Conservation (phyloP, 2,797 vertebrate genomes). For the Valencia hispanica region DNA sequence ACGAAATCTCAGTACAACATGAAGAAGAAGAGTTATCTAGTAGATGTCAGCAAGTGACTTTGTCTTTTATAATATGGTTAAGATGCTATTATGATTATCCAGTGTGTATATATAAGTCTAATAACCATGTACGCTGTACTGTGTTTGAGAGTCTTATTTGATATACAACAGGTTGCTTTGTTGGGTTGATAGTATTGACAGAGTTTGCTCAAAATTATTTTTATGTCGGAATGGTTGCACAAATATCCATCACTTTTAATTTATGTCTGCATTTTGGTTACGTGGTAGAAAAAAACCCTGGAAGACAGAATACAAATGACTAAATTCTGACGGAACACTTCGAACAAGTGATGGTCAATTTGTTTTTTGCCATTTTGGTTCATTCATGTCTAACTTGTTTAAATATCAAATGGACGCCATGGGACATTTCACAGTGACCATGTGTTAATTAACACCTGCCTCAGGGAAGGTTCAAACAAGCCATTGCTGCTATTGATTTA, state of each 20-base stretch:
- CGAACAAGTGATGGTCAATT: neutral
- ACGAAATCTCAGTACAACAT: neutral
- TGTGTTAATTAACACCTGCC: too few species aligned
- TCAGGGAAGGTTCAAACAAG: neutral
- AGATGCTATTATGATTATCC: neutral
- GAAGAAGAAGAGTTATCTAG: neutral
- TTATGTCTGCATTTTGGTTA: neutral
- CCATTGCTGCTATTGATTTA: neutral
- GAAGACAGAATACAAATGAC: neutral
- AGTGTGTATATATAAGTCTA: neutral
- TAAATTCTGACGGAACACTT: neutral
- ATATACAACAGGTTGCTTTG: neutral
- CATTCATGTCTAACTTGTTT: neutral
- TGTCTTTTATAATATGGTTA: neutral
- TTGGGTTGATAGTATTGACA: neutral
- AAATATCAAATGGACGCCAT: neutral
- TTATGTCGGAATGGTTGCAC: neutral
- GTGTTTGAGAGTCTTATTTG: neutral
- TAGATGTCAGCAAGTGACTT: neutral
- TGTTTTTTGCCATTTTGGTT: neutral
- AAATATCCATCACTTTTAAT: neutral
- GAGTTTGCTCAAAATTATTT: neutral
- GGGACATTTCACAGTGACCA: neutral
- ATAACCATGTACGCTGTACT: neutral
- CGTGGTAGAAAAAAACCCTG: neutral